Evolutionary conservation across 2,797 vertebrate genomes (phyloP).

Genomic region (Zonotrichia albicollis): DNA sequence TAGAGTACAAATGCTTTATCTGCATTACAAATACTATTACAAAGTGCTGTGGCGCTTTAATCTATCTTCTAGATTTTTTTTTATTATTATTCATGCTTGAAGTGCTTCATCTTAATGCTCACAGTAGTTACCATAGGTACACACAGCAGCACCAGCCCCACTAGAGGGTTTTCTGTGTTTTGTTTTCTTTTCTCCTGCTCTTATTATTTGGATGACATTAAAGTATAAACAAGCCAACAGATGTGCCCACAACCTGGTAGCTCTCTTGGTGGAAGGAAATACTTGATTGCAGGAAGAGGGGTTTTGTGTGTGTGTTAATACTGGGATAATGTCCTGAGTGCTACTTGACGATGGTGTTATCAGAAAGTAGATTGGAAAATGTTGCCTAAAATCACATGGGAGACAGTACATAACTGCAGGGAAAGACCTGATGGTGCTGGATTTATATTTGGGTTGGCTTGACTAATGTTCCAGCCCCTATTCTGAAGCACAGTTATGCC

Average conservation of each 20-base stretch:
- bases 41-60: slow-evolving; percentile 63
- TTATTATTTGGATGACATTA: slow-evolving; percentile 62
- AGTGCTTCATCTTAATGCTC: slow-evolving; percentile 63
- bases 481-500: neutral
- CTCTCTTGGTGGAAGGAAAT: slow-evolving; percentile 39
- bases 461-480: neutral
- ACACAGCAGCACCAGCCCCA: slow-evolving; percentile 9
- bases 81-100: slow-evolving; percentile 63
- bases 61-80: slow-evolving; percentile 56
- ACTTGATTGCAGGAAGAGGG: slow-evolving; percentile 2
- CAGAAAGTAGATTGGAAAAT: slow-evolving; percentile 21
- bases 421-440: neutral
- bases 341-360: neutral
- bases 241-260: slow-evolving; percentile 57
- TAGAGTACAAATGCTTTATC: slow-evolving; percentile 68
- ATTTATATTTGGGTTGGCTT: slow-evolving; percentile 5
- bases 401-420: neutral
- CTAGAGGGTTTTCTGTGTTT: slow-evolving; percentile 37
- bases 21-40: slow-evolving; percentile 69
- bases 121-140: slow-evolving; percentile 38
- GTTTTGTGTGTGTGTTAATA: neutral
- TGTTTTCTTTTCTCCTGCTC: slow-evolving; percentile 56
- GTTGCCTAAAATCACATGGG: slow-evolving; percentile 24
- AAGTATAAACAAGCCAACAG: slow-evolving; percentile 55
- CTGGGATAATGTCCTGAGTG: neutral